A percentile compares a stretch with the other conserved stretches of the same genome.
Conservation (phyloP, 2,797 vertebrate species). For the Petrocephalus schoutedeni region DNA sequence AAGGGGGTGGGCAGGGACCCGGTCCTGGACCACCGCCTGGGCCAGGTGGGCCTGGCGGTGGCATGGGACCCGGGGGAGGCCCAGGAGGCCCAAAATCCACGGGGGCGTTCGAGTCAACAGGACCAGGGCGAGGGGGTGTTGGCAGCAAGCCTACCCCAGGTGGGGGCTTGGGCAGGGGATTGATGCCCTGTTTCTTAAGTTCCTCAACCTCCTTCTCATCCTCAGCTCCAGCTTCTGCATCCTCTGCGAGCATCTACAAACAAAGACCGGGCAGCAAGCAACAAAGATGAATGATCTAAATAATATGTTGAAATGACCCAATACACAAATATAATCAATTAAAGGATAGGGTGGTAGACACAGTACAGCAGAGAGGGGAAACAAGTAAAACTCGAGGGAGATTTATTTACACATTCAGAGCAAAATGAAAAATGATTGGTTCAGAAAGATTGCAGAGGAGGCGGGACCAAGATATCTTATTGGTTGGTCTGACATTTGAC, state of each 20-base stretch:
- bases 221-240: slow-evolving; percentile 87
- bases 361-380: background rate
- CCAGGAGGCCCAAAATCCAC: slow-evolving; percentile 53
- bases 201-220: slow-evolving; percentile 96
- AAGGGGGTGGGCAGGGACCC: slow-evolving; percentile 49
- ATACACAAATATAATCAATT: background rate
- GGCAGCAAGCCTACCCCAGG: slow-evolving; percentile 88
- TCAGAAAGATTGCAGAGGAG: no score
- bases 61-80: slow-evolving; percentile 32
- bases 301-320: background rate
- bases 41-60: slow-evolving; percentile 22
- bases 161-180: slow-evolving; percentile 87
- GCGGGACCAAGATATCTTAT: no score
- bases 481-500: no score
- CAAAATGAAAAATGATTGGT: no score
- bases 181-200: slow-evolving; percentile 93
- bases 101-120: slow-evolving; percentile 52
- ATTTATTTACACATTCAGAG: no score
- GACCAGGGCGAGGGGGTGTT: slow-evolving; percentile 74
- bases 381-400: background rate
- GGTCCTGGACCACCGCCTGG: slow-evolving; percentile 46
- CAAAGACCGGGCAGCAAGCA: background rate
- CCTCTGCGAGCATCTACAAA: slow-evolving; percentile 83
- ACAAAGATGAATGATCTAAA: background rate
- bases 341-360: background rate